Percentiles rank a stretch among this genome's conserved stretches.
phyloP scores from a whole-genome alignment of 2,888 invertebrate species.

The Pseudeuparius sepicola region DNA sequence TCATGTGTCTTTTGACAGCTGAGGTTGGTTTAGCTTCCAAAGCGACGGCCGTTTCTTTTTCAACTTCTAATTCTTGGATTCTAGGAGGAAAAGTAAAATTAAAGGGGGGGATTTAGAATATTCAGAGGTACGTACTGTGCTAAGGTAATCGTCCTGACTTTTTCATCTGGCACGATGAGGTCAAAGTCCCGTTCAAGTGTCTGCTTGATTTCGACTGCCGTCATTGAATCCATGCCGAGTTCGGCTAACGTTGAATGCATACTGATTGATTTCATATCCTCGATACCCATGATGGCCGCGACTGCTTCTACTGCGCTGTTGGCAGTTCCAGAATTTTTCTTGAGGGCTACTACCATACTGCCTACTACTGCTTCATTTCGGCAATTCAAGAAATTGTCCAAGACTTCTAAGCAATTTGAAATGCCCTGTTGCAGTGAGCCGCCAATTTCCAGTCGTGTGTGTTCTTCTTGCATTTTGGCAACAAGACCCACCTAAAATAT shows the following conservation, averaged over 20 bases:
- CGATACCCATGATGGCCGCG: constrained; percentile 44
- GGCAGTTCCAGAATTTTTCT: constrained; percentile 51
- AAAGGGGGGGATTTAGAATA: too few species aligned
- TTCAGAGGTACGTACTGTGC: constrained; percentile 45
- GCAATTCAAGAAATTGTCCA: constrained; percentile 63
- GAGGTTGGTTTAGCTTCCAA: too few species aligned
- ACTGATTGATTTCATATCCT: constrained; percentile 57
- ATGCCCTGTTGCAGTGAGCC: constrained; percentile 62
- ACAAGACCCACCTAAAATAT: constrained; percentile 55
- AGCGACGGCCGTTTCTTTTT: constrained; percentile 33
- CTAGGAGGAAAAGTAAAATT: constrained; percentile 7
- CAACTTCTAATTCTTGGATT: constrained; percentile 20
- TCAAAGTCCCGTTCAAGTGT: constrained; percentile 83
- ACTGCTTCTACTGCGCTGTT: constrained; percentile 65
- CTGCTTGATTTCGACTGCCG: constrained; percentile 94
- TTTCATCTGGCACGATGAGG: constrained; percentile 74
- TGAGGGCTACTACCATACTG: constrained; percentile 83
- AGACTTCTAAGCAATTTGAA: constrained; percentile 48
- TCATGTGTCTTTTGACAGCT: too few species aligned
- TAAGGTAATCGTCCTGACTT: constrained; percentile 73
- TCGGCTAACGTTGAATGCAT: constrained; percentile 71
- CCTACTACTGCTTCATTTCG: constrained; percentile 53
- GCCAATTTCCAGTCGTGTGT: constrained; percentile 39
- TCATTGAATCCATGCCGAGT: constrained; percentile 93
- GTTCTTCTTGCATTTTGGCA: constrained; percentile 45